Percentiles rank a stretch among this genome's conserved stretches.
phyloP scores from a whole-genome alignment of 1,140 invertebrate species.

The Danaus melanippus region DNA sequence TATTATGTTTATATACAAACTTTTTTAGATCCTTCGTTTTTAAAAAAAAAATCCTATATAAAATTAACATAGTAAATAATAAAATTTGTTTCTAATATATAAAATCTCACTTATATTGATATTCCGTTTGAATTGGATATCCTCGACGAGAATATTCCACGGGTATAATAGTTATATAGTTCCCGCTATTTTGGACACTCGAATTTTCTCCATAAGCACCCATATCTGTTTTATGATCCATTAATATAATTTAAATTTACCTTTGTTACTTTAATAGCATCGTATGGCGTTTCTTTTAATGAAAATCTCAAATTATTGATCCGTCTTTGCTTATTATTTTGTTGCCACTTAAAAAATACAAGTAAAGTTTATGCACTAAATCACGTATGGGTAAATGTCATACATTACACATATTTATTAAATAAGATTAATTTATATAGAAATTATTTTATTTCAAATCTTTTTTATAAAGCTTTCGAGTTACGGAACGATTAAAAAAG shows the following conservation, averaged over 20 bases:
- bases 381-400: not conserved
- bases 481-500: no score
- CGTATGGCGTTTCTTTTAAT: not conserved
- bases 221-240: constrained; percentile 65
- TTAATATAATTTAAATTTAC: constrained; percentile 25
- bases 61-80: constrained; percentile 3
- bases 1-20: no score
- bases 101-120: constrained; percentile 63
- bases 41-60: not conserved
- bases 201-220: constrained; percentile 60
- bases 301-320: constrained; percentile 41
- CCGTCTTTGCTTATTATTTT: constrained; percentile 30
- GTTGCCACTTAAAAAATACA: constrained; percentile 11
- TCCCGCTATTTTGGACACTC: constrained; percentile 62
- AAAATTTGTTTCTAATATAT: not conserved
- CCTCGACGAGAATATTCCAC: constrained; percentile 67
- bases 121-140: constrained; percentile 68
- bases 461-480: no score
- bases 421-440: no score
- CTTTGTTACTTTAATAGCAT: constrained; percentile 5
- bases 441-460: no score
- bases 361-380: not conserved
- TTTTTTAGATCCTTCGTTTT: no score
- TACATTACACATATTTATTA: constrained; percentile 14
- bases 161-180: constrained; percentile 69